phyloP scores from a whole-genome alignment of 2,113 vertebrate species.

The Rostratula benghalensis region DNA sequence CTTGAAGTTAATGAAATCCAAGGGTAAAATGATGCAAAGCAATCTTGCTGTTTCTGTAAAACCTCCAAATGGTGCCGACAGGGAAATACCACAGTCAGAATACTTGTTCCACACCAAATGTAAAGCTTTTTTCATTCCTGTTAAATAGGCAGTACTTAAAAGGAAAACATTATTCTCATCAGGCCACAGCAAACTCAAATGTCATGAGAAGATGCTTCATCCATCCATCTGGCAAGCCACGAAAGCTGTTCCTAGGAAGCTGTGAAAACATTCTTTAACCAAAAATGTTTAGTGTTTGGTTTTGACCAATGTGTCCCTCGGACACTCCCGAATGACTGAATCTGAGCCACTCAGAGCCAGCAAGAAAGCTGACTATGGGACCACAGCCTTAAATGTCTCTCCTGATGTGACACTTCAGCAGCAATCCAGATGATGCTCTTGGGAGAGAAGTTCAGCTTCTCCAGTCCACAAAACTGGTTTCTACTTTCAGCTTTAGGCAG shows the following conservation, averaged over 20 bases:
- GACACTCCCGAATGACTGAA: not conserved
- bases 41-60: not conserved
- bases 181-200: not conserved
- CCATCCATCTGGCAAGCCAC: not conserved
- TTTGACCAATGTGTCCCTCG: not conserved
- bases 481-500: not conserved
- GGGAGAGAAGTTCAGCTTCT: not conserved
- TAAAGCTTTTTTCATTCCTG: not conserved
- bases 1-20: slow-evolving; percentile 4
- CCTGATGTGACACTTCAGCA: not conserved
- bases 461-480: not conserved
- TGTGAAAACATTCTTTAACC: not conserved
- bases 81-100: not conserved
- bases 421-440: not conserved
- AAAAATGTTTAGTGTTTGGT: not conserved
- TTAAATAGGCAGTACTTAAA: not conserved
- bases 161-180: not conserved
- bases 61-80: not conserved
- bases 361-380: not conserved
- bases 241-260: not conserved
- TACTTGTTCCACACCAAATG: not conserved
- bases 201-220: not conserved
- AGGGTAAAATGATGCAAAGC: not conserved
- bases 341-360: not conserved
- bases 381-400: not conserved